phyloP scores from a whole-genome alignment of 2,888 invertebrate genomes.

The Eupithecia subfuscata region DNA sequence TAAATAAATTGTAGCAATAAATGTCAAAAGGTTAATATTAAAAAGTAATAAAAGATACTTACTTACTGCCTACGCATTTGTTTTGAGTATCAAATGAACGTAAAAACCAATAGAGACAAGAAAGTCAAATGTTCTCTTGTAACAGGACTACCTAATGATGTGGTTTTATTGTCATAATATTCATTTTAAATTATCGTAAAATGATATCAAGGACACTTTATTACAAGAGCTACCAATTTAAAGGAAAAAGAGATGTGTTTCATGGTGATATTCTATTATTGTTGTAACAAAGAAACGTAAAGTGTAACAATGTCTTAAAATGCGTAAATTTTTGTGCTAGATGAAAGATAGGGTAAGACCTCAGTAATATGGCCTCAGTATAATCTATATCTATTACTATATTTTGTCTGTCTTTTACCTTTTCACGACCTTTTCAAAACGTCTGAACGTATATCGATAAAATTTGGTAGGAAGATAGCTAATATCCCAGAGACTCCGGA shows the following conservation, averaged over 20 bases:
- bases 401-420: too few species aligned
- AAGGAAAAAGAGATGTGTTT: background rate
- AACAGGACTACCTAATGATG: background rate
- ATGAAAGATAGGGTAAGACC: too few species aligned
- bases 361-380: too few species aligned
- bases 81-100: conserved; percentile 6
- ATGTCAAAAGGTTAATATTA: conserved; percentile 8
- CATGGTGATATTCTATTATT: too few species aligned
- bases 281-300: too few species aligned
- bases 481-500: too few species aligned
- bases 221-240: background rate
- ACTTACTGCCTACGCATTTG: conserved; percentile 3
- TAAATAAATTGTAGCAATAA: conserved; percentile 6
- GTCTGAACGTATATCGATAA: too few species aligned
- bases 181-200: background rate
- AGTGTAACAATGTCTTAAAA: too few species aligned
- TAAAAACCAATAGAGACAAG: conserved; percentile 15
- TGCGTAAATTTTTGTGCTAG: too few species aligned
- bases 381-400: too few species aligned
- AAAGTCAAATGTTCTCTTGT: conserved; percentile 2
- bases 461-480: too few species aligned
- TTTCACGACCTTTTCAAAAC: too few species aligned
- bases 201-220: background rate
- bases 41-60: conserved; percentile 10
- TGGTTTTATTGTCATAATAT: background rate